Conservation (phyloP, 2,888 invertebrate species). For the Brachyptera putata region DNA sequence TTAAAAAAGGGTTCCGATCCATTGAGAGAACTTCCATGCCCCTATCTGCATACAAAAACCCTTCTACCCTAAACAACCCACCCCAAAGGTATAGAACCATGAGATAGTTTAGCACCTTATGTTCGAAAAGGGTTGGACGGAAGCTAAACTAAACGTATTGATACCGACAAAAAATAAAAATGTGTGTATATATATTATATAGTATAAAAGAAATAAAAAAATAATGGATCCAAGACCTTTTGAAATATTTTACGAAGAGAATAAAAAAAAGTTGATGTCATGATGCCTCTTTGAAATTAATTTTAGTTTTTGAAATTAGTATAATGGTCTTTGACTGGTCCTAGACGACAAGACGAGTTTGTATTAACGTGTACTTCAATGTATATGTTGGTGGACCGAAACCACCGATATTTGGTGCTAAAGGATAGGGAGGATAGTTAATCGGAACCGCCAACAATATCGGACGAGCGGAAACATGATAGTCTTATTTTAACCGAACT, state of each 20-base stretch:
- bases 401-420: too few relatives aligned
- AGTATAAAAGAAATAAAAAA: slow-evolving; percentile 15
- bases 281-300: slow-evolving; percentile 17
- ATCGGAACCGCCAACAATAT: too few relatives aligned
- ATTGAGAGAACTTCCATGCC: slow-evolving; percentile 17
- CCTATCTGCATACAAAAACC: slow-evolving; percentile 23
- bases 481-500: too few relatives aligned
- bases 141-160: background rate
- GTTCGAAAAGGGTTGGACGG: slow-evolving; percentile 22
- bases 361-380: too few relatives aligned
- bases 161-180: slow-evolving; percentile 15
- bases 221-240: slow-evolving; percentile 17
- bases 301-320: slow-evolving; percentile 12
- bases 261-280: slow-evolving; percentile 12
- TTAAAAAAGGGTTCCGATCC: slow-evolving; percentile 19
- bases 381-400: too few relatives aligned
- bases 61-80: slow-evolving; percentile 19
- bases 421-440: too few relatives aligned
- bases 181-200: too few relatives aligned
- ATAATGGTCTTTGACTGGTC: slow-evolving; percentile 13
- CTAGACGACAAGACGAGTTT: background rate
- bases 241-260: slow-evolving; percentile 10
- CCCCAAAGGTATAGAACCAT: slow-evolving; percentile 19
- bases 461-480: too few relatives aligned
- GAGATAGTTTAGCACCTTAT: slow-evolving; percentile 23